A percentile compares a stretch with the other conserved stretches of the same genome.
phyloP scores from a whole-genome alignment of 2,113 vertebrate species.

The Rhinoderma darwinii region DNA sequence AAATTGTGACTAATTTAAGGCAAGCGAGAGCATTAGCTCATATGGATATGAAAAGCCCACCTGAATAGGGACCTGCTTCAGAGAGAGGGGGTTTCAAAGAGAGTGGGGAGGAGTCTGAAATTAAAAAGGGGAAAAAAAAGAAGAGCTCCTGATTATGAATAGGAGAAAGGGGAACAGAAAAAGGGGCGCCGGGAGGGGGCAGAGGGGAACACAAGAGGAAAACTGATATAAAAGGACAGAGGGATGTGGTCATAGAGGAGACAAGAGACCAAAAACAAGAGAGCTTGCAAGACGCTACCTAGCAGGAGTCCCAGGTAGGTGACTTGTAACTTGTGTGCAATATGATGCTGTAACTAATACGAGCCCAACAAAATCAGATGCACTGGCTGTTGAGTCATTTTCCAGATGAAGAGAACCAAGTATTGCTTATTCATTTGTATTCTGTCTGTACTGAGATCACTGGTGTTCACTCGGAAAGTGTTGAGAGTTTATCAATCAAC shows the following conservation, averaged over 20 bases:
- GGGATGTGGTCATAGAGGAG: background rate
- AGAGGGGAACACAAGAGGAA: background rate
- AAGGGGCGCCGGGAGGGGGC: slow-evolving; percentile 50
- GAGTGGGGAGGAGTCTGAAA: slow-evolving; percentile 46
- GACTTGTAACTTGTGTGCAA: slow-evolving; percentile 32
- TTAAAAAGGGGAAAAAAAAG: slow-evolving; percentile 4
- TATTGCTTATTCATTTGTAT: slow-evolving; percentile 44
- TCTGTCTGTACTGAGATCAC: slow-evolving; percentile 13
- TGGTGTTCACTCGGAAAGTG: slow-evolving; percentile 16
- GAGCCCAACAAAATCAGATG: slow-evolving; percentile 41
- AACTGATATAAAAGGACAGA: slow-evolving; percentile 25
- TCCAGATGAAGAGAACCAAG: slow-evolving; percentile 37
- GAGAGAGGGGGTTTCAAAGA: slow-evolving; percentile 38
- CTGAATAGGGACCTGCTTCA: slow-evolving; percentile 51
- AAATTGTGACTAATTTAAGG: slow-evolving; percentile 1
- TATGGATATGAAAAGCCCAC: slow-evolving; percentile 39
- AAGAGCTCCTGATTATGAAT: slow-evolving; percentile 51
- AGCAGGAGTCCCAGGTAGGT: slow-evolving; percentile 48
- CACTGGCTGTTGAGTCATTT: slow-evolving; percentile 36
- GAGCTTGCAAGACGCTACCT: background rate
- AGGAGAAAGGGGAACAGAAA: slow-evolving; percentile 45
- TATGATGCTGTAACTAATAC: slow-evolving; percentile 45
- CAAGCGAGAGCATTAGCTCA: slow-evolving; percentile 28
- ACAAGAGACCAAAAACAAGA: background rate
- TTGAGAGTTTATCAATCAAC: background rate